phyloP scores from a whole-genome alignment of 2,888 invertebrate genomes.

The Tiphia femorata region DNA sequence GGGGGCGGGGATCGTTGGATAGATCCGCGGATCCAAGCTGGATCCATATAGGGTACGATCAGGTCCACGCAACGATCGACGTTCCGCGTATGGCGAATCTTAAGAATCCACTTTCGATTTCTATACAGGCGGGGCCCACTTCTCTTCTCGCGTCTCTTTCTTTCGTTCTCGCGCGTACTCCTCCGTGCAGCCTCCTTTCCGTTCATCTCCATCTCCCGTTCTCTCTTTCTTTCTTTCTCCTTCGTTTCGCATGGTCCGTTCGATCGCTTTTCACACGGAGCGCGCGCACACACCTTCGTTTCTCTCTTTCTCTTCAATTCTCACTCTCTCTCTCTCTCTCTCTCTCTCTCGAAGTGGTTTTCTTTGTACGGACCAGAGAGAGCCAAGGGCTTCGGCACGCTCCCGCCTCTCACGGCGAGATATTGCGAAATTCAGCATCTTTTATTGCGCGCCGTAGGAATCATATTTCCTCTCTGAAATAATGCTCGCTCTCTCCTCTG shows the following conservation, averaged over 20 bases:
- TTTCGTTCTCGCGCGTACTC: too few species aligned
- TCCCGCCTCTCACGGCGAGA: too few species aligned
- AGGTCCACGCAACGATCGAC: conserved; percentile 44
- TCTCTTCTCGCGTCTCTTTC: too few species aligned
- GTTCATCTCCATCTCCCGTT: background rate
- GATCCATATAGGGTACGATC: conserved; percentile 55
- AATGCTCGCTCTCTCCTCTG: too few species aligned
- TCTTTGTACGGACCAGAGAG: too few species aligned
- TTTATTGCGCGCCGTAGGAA: too few species aligned
- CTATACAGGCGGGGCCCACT: too few species aligned
- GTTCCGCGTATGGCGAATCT: conserved; percentile 57
- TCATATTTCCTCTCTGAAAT: too few species aligned
- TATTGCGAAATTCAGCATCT: too few species aligned
- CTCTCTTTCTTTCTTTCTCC: too few species aligned
- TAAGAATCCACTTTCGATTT: conserved; percentile 63
- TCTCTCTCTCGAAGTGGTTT: background rate
- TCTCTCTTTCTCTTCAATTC: conserved; percentile 1
- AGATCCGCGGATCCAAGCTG: conserved; percentile 52
- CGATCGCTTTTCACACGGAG: conserved; percentile 24
- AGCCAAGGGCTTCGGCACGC: too few species aligned
- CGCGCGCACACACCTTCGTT: conserved; percentile 17
- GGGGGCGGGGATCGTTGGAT: conserved; percentile 34
- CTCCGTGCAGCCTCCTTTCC: too few species aligned
- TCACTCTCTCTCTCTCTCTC: background rate
- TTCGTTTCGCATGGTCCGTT: conserved; percentile 14